A percentile compares a stretch with the other conserved stretches of the same genome.
Conservation (phyloP, 2,888 invertebrate genomes). For the Euplagia quadripunctaria region DNA sequence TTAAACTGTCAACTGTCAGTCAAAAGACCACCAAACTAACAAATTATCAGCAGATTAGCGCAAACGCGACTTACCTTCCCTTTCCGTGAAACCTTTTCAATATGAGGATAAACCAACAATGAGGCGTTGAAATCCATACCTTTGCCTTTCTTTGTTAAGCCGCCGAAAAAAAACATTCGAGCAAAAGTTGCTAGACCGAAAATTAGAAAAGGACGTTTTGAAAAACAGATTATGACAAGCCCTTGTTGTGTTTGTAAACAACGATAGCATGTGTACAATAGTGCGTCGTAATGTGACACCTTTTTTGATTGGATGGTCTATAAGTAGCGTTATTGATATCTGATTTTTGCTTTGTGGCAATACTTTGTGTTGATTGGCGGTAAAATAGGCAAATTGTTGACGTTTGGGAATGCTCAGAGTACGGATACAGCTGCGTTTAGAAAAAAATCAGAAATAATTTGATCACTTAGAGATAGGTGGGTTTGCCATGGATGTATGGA, state of each 20-base stretch:
- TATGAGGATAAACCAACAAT: conserved; percentile 79
- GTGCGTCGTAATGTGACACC: conserved; percentile 83
- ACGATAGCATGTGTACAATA: conserved; percentile 70
- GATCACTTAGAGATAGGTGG: conserved; percentile 52
- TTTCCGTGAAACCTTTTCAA: conserved; percentile 79
- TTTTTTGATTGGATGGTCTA: conserved; percentile 77
- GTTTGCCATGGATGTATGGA: conserved; percentile 61
- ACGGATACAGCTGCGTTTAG: conserved; percentile 70
- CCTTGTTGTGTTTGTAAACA: conserved; percentile 87
- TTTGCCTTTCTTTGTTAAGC: conserved; percentile 59
- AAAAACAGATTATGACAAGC: conserved; percentile 86
- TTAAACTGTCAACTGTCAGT: conserved; percentile 76
- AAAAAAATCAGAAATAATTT: conserved; percentile 65
- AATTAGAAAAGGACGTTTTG: conserved; percentile 79
- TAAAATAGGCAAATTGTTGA: conserved; percentile 83
- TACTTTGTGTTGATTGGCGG: conserved; percentile 70
- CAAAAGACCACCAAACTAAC: conserved; percentile 77
- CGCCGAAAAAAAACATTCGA: conserved; percentile 68
- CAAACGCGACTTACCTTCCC: conserved; percentile 75
- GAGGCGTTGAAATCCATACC: conserved; percentile 86
- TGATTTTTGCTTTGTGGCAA: conserved; percentile 73
- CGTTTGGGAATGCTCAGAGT: conserved; percentile 62
- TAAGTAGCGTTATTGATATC: conserved; percentile 80
- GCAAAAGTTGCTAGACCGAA: conserved; percentile 81
- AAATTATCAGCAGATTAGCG: conserved; percentile 71